Conservation (phyloP, 2,888 invertebrate genomes). For the Esperia sulphurella region DNA sequence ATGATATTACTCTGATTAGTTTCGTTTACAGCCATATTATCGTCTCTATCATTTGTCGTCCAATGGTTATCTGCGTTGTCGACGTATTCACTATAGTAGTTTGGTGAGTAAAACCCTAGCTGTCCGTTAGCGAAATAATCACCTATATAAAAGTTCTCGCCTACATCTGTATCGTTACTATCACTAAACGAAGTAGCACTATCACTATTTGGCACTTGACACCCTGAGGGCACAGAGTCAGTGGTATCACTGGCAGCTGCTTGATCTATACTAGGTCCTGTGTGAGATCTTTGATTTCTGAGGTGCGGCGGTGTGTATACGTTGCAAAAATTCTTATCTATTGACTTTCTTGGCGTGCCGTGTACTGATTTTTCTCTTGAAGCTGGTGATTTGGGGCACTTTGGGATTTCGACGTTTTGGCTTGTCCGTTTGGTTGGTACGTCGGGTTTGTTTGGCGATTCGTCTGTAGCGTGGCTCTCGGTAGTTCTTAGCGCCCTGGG, state of each 20-base stretch:
- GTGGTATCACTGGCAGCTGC: slow-evolving; percentile 44
- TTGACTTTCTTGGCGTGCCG: slow-evolving; percentile 58
- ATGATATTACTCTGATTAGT: slow-evolving; percentile 62
- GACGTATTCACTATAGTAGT: slow-evolving; percentile 54
- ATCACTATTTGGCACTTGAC: slow-evolving; percentile 76
- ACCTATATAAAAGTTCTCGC: slow-evolving; percentile 73
- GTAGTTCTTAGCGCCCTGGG: slow-evolving; percentile 82
- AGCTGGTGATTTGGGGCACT: slow-evolving; percentile 60
- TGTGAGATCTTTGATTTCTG: slow-evolving; percentile 60
- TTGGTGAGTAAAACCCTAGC: slow-evolving; percentile 64
- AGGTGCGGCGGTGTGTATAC: slow-evolving; percentile 75
- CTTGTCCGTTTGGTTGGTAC: slow-evolving; percentile 28
- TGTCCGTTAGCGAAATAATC: slow-evolving; percentile 74
- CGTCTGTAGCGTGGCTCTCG: slow-evolving; percentile 29
- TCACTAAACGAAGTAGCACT: slow-evolving; percentile 60
- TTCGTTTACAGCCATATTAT: slow-evolving; percentile 60
- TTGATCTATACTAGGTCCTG: slow-evolving; percentile 48
- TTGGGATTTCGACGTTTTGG: slow-evolving; percentile 36
- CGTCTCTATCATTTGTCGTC: slow-evolving; percentile 59
- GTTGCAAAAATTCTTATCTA: slow-evolving; percentile 70
- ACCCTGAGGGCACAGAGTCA: slow-evolving; percentile 65
- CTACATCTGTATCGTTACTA: slow-evolving; percentile 63
- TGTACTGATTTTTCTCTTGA: slow-evolving; percentile 55
- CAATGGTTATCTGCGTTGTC: slow-evolving; percentile 39
- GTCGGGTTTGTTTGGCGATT: slow-evolving; percentile 17